These are phyloP conservation scores for Trematocara nigrifrons DNA, from an alignment of 2,113 vertebrate species.

Conservation along the genomic window DNA sequence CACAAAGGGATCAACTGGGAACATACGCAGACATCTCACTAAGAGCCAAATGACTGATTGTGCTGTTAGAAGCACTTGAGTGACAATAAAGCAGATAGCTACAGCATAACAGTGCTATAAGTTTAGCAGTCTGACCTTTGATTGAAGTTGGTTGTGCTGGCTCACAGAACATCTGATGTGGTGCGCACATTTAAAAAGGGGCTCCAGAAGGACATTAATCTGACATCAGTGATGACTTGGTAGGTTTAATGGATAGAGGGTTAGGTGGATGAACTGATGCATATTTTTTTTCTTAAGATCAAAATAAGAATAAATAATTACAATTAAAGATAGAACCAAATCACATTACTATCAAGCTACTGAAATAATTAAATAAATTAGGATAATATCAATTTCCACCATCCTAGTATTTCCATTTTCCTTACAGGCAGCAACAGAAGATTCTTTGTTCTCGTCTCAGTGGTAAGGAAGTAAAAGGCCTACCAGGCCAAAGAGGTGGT, in stretches of 20 bases:
- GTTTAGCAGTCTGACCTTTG: not conserved
- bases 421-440: not conserved
- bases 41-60: not conserved
- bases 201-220: not conserved
- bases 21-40: constrained; percentile 4
- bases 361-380: not conserved
- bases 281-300: not conserved
- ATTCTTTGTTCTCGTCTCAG: not conserved
- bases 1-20: not conserved
- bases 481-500: not conserved
- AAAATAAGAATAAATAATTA: not conserved
- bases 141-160: not conserved
- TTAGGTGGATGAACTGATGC: not conserved
- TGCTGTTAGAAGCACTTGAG: not conserved
- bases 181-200: not conserved
- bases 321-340: not conserved
- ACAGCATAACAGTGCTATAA: not conserved
- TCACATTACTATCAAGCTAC: not conserved
- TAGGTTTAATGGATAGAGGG: not conserved
- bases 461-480: not conserved
- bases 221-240: not conserved
- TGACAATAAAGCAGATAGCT: not conserved
- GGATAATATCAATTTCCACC: not conserved
- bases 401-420: not conserved
- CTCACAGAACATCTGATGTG: not conserved